Percentiles rank a stretch among this genome's conserved stretches.
These are phyloP conservation scores for Pachyseris speciosa DNA, from an alignment of 64 coral and sea anemone species.

Conservation along the genomic window DNA sequence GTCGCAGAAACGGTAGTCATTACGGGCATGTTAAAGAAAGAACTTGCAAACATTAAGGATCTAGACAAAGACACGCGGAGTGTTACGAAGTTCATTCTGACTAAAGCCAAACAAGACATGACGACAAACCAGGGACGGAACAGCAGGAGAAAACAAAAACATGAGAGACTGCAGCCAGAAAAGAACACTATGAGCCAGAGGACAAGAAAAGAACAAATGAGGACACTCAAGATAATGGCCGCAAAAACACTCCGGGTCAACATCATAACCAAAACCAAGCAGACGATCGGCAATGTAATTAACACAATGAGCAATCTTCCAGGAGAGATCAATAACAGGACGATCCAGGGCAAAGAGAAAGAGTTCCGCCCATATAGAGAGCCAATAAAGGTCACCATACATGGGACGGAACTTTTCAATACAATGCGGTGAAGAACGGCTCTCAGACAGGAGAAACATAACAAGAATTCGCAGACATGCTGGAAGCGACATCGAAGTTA, in stretches of 20 bases:
- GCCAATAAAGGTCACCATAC: not conserved
- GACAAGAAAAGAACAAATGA: constrained; percentile 33
- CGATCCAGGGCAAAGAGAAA: not conserved
- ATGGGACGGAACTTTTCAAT: not conserved
- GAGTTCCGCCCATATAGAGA: not conserved
- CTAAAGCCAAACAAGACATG: constrained; percentile 49
- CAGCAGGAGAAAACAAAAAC: not conserved
- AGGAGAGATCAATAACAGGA: not conserved
- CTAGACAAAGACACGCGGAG: constrained; percentile 12
- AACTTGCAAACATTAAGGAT: constrained; percentile 16
- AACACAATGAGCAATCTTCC: constrained; percentile 13
- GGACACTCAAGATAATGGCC: not conserved
- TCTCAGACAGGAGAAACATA: constrained; percentile 7
- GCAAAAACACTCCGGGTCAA: constrained; percentile 11
- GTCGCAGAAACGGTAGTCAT: constrained; percentile 35
- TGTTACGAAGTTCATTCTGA: not conserved
- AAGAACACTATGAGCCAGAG: constrained; percentile 13
- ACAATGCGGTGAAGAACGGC: not conserved
- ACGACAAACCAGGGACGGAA: not conserved
- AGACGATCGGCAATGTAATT: not conserved
- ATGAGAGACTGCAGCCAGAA: not conserved
- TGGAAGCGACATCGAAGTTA: no score
- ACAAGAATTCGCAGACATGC: not conserved
- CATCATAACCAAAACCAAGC: not conserved
- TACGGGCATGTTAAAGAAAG: not conserved